Evolutionary conservation across 1,140 invertebrate genomes (phyloP).

Genomic region (Sycophila sp.): DNA sequence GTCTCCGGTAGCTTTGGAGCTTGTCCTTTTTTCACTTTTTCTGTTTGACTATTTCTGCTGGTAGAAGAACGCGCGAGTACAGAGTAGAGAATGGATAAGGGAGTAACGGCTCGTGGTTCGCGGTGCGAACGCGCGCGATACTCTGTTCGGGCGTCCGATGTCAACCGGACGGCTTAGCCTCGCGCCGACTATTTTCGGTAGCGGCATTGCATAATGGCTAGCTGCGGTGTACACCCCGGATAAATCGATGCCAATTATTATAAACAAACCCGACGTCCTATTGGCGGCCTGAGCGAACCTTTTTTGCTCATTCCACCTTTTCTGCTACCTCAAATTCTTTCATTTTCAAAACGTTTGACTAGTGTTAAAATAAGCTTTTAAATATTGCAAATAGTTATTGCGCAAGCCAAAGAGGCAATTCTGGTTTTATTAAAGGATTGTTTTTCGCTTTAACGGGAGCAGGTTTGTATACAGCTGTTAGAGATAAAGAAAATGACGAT

Average conservation of each 20-base stretch:
- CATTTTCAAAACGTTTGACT: too few species aligned
- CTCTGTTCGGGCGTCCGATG: background rate
- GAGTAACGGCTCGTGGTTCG: too few species aligned
- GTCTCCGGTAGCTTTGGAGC: background rate
- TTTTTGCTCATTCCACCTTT: too few species aligned
- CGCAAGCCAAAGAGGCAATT: too few species aligned
- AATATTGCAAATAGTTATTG: too few species aligned
- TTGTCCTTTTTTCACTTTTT: too few species aligned
- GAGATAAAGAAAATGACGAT: constrained; percentile 31
- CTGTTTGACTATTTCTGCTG: background rate
- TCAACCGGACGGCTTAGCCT: too few species aligned
- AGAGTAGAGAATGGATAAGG: too few species aligned
- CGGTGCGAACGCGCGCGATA: constrained; percentile 4
- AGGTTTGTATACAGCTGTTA: background rate
- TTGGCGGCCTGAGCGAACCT: too few species aligned
- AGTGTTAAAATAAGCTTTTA: too few species aligned
- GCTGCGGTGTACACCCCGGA: constrained; percentile 25
- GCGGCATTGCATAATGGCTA: constrained; percentile 53
- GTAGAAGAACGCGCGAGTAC: background rate
- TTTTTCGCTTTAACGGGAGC: background rate
- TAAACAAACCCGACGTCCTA: constrained; percentile 53
- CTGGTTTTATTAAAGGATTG: too few species aligned
- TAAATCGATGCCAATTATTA: constrained; percentile 59
- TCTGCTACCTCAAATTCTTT: too few species aligned
- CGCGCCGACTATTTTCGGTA: constrained; percentile 28